These are phyloP conservation scores for Astreopora myriophthalma DNA, from an alignment of 64 coral and sea anemone genomes.

Conservation along the genomic window DNA sequence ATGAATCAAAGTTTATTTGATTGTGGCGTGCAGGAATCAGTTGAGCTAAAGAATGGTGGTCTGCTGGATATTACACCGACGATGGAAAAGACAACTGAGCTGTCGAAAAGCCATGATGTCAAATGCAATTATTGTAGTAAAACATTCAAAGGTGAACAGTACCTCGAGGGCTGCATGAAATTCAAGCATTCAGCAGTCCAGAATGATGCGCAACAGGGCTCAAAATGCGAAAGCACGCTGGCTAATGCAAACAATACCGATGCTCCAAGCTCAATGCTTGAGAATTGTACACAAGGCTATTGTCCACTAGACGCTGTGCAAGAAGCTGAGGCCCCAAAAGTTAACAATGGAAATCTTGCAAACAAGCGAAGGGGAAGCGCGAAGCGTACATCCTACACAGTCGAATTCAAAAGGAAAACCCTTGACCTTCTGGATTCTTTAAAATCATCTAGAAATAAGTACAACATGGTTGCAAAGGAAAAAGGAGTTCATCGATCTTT, in stretches of 20 bases:
- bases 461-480: slow-evolving; percentile 50
- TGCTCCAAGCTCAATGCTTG: slow-evolving; percentile 46
- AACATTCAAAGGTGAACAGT: slow-evolving; percentile 48
- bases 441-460: slow-evolving; percentile 34
- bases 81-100: background rate
- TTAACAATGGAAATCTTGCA: slow-evolving; percentile 22
- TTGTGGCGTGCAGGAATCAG: slow-evolving; percentile 14
- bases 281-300: slow-evolving; percentile 40
- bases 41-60: slow-evolving; percentile 28
- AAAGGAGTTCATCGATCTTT: slow-evolving; percentile 36
- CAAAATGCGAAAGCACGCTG: background rate
- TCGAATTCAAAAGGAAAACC: slow-evolving; percentile 68
- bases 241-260: slow-evolving; percentile 49
- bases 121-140: slow-evolving; percentile 42
- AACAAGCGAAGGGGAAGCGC: slow-evolving; percentile 46
- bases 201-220: slow-evolving; percentile 53
- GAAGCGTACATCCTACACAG: slow-evolving; percentile 56
- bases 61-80: slow-evolving; percentile 5
- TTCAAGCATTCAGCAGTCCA: slow-evolving; percentile 62
- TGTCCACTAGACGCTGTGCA: slow-evolving; percentile 7
- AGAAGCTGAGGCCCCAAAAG: slow-evolving; percentile 24
- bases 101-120: slow-evolving; percentile 21
- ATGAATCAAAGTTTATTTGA: slow-evolving; percentile 46
- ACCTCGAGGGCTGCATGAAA: slow-evolving; percentile 57
- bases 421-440: slow-evolving; percentile 60